Evolutionary conservation across 1,140 invertebrate species (phyloP).

Genomic region (Paralvinella palmiformis): DNA sequence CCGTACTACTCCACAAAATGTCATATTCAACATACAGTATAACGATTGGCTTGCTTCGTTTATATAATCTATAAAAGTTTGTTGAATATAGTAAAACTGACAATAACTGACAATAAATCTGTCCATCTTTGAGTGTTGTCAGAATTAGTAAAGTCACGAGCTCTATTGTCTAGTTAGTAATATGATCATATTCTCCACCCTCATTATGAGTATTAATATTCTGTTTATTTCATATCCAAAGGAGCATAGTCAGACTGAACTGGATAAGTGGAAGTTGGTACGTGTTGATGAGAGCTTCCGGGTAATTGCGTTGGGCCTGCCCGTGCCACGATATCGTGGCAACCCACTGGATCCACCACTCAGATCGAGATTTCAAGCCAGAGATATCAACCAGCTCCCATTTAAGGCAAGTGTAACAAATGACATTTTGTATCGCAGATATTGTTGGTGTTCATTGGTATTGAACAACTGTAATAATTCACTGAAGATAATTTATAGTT

Average conservation of each 20-base stretch:
- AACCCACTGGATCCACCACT: slow-evolving; percentile 93
- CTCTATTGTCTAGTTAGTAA: too few relatives aligned
- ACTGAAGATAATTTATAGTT: neutral
- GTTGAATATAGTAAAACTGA: too few relatives aligned
- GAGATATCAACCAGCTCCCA: slow-evolving; percentile 62
- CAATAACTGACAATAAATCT: too few relatives aligned
- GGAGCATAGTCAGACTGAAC: slow-evolving; percentile 69
- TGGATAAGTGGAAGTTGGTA: slow-evolving; percentile 80
- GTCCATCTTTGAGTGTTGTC: too few relatives aligned
- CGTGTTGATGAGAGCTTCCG: slow-evolving; percentile 75
- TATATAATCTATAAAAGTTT: too few relatives aligned
- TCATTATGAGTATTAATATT: too few relatives aligned
- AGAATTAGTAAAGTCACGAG: too few relatives aligned
- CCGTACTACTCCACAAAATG: too few relatives aligned
- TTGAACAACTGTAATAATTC: neutral
- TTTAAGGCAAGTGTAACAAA: slow-evolving; percentile 35
- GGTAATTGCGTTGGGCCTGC: slow-evolving; percentile 48
- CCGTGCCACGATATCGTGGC: slow-evolving; percentile 59
- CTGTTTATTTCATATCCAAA: slow-evolving; percentile 47
- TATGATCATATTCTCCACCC: too few relatives aligned
- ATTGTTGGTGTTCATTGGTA: neutral
- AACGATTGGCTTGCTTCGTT: too few relatives aligned
- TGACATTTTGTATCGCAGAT: neutral
- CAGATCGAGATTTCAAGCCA: slow-evolving; percentile 87
- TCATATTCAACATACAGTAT: too few relatives aligned